Conservation (phyloP, 1,140 invertebrate genomes). For the Cherax destructor region DNA sequence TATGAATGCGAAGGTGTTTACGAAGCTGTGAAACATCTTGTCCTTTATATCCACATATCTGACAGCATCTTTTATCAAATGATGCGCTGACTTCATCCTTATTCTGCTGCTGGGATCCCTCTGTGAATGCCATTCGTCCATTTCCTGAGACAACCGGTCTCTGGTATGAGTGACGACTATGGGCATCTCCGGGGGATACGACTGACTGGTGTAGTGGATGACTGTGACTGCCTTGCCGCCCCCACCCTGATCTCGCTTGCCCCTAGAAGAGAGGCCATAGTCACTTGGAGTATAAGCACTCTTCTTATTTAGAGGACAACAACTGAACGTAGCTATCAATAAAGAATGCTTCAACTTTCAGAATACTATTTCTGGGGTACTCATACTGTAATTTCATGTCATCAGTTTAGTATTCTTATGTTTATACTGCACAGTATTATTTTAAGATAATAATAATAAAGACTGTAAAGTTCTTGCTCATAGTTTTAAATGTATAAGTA, state of each 20-base stretch:
- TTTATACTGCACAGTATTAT: no score
- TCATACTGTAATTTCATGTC: neutral
- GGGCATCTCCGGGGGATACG: neutral
- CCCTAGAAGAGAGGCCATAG: slow-evolving; percentile 54
- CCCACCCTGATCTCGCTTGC: slow-evolving; percentile 32
- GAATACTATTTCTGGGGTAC: neutral
- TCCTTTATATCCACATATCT: slow-evolving; percentile 50
- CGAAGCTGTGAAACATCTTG: slow-evolving; percentile 51
- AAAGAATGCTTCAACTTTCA: neutral
- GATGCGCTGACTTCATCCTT: neutral
- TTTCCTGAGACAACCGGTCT: slow-evolving; percentile 4
- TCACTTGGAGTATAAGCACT: slow-evolving; percentile 22
- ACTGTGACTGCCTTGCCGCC: neutral
- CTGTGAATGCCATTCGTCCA: neutral
- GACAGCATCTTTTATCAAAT: slow-evolving; percentile 32
- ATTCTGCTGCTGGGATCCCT: neutral
- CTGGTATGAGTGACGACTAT: neutral
- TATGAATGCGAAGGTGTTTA: slow-evolving; percentile 56
- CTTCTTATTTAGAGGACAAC: neutral
- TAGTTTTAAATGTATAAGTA: no score
- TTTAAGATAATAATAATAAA: no score
- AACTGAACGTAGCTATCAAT: neutral
- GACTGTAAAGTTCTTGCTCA: no score
- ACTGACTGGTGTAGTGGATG: slow-evolving; percentile 30
- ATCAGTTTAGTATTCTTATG: no score